Conservation (phyloP, 2,113 vertebrate genomes). For the Glaucidium brasilianum region DNA sequence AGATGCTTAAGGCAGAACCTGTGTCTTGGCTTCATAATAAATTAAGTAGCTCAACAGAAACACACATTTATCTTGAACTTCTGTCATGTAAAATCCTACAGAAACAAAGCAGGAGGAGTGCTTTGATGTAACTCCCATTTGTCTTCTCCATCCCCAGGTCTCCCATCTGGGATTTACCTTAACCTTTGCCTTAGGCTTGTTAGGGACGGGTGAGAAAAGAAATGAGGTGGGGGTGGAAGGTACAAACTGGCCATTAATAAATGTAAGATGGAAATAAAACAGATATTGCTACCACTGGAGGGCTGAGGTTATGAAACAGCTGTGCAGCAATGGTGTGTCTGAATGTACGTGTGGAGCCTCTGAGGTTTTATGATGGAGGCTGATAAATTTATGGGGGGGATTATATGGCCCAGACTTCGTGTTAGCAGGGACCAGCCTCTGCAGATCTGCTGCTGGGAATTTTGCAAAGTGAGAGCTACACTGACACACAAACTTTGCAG, state of each 20-base stretch:
- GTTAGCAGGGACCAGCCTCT: background rate
- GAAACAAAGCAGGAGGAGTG: background rate
- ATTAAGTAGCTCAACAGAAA: background rate
- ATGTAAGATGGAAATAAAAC: background rate
- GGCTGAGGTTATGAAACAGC: background rate
- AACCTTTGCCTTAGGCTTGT: background rate
- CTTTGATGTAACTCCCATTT: slow-evolving; percentile 5
- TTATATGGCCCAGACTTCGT: background rate
- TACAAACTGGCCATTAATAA: background rate
- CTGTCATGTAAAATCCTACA: background rate
- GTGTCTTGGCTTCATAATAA: background rate
- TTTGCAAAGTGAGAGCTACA: background rate
- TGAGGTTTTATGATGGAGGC: background rate
- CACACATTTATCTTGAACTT: background rate
- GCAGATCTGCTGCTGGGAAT: background rate
- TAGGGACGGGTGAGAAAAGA: background rate
- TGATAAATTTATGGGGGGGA: background rate
- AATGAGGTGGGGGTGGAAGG: background rate
- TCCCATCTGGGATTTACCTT: background rate
- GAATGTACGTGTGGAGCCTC: background rate
- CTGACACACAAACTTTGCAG: background rate
- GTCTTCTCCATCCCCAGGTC: background rate
- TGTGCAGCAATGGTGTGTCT: background rate
- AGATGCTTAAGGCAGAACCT: background rate
- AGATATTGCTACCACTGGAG: background rate